A percentile compares a stretch with the other conserved stretches of the same genome.
phyloP scores from a whole-genome alignment of 2,888 invertebrate species.

The Orthosia gracilis region DNA sequence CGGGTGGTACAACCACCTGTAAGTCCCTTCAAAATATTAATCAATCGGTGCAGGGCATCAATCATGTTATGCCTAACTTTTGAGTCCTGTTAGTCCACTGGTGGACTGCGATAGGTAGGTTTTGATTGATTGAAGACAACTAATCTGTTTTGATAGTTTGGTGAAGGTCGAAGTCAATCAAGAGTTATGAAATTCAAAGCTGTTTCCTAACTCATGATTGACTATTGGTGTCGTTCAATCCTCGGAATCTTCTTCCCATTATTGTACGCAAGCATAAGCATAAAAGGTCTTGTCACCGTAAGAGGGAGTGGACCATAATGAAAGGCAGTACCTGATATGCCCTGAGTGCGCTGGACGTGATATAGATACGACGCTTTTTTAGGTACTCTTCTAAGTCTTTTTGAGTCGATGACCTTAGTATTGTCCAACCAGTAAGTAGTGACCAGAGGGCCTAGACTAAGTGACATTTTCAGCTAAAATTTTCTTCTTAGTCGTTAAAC shows the following conservation, averaged over 20 bases:
- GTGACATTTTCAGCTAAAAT: too few relatives aligned
- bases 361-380: too few relatives aligned
- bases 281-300: too few relatives aligned
- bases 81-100: constrained; percentile 17
- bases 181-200: not conserved
- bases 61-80: constrained; percentile 31
- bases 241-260: not conserved
- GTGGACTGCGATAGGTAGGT: not conserved
- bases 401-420: too few relatives aligned
- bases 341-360: too few relatives aligned
- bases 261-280: too few relatives aligned
- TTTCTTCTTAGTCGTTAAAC: too few relatives aligned
- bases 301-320: too few relatives aligned
- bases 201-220: not conserved
- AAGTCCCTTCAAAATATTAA: constrained; percentile 36
- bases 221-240: not conserved
- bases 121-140: constrained; percentile 34
- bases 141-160: constrained; percentile 8
- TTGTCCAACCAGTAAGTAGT: too few relatives aligned
- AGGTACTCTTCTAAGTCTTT: too few relatives aligned
- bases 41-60: constrained; percentile 35
- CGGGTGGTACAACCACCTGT: constrained; percentile 48
- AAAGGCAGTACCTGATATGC: too few relatives aligned
- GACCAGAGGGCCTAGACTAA: too few relatives aligned
- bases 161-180: not conserved